Percentiles rank a stretch among this genome's conserved stretches.
Evolutionary conservation across 2,888 invertebrate species (phyloP).

Genomic region (Cephalotes varians): DNA sequence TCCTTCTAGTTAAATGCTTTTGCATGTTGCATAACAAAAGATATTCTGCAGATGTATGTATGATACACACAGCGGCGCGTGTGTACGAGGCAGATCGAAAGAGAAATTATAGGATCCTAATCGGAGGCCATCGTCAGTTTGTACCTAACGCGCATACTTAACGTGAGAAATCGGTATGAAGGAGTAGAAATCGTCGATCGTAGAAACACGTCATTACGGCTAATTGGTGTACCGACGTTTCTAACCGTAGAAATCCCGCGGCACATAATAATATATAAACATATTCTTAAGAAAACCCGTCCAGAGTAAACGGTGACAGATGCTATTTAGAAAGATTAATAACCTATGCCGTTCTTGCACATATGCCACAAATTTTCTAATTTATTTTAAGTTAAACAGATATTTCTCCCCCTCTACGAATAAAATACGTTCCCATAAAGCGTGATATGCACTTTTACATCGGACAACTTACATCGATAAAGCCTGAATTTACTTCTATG

Average conservation of each 20-base stretch:
- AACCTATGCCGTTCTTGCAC: constrained; percentile 1
- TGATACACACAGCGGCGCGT: background rate
- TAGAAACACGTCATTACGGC: constrained; percentile 50
- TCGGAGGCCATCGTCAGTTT: constrained; percentile 41
- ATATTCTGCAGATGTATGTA: background rate
- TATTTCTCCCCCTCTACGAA: background rate
- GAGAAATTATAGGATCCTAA: constrained; percentile 51
- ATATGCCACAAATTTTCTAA: constrained; percentile 34
- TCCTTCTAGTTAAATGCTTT: background rate
- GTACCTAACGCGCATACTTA: constrained; percentile 32
- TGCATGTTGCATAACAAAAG: constrained; percentile 33
- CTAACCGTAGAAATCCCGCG: constrained; percentile 44
- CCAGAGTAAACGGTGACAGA: constrained; percentile 39
- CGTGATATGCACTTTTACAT: constrained; percentile 21
- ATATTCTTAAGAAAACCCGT: constrained; percentile 43
- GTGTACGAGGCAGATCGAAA: constrained; percentile 37
- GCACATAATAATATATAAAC: constrained; percentile 44
- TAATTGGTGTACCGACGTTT: constrained; percentile 49
- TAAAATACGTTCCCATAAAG: background rate
- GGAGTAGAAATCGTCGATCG: constrained; percentile 50
- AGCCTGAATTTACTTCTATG: constrained; percentile 7
- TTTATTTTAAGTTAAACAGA: constrained; percentile 14
- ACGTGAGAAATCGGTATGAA: constrained; percentile 46
- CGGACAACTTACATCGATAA: constrained; percentile 17
- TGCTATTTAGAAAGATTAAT: constrained; percentile 49